Base-by-base conservation (phyloP, 2,888 invertebrate genomes). In the Deroplatys truncata region DNA sequence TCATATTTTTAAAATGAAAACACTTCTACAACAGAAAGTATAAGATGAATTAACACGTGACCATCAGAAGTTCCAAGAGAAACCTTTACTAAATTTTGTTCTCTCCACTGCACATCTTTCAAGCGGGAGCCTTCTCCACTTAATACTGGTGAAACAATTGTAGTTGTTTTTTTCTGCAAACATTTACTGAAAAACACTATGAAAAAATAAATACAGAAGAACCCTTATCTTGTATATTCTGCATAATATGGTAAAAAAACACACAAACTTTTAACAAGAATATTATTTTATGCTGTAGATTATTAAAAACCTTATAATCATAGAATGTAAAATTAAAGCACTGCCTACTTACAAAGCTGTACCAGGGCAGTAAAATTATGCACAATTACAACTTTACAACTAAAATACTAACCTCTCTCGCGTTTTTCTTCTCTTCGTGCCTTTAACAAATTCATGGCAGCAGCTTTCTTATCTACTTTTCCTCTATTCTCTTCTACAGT, bases 371-470 rank as follows among this genome's bases (percentile, higher is more conserved):
- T 43, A 20, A 72, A 56, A 72, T 20, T 20, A 72, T 72, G 20
- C 2, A 16, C 20, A 72, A 20, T 72, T 25, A 20, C 7, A 20
- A 56, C 56, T 1, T 72, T 72, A 25, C 1, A 72, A 20, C 56
- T 72, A 20, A 20, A 25, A 15, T 10, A 88, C 91, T 92, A 92
- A 95, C 95, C 96, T 93, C 96, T 94, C 92, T 97, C 97, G 88
- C 96, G 96, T 92, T 98, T 98, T 89, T 98, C 98, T 93, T 99
- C 99, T 0, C 99, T 93, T 92, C 98, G 96, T 0, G 98, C 98
- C 91, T 98, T 96, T 3, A 99, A 93, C 91, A 97, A 95, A 83
- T 98, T 98, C 97, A 99, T 98, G 0, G 99, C 99, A 93, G 97
- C 98, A 90, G 98, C 97, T 89, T 98, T 96, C 90, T 98, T 98